These are phyloP conservation scores for crab-eating macaque (Macaca fascicularis) DNA, from an alignment of 2,113 vertebrate genomes.

Conservation along the genomic window T2T-MFA8v1.1 NC_088380.1:134095501-134096000, in stretches of 20 bases:
- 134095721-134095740: not conserved
- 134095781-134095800: not conserved
- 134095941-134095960: not conserved
- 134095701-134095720: not conserved
- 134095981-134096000: not conserved
- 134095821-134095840: not conserved
- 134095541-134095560: not conserved
- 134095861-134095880: not conserved
- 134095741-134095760: not conserved
- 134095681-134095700: not conserved
- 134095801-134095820: not conserved
- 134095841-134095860: not conserved
- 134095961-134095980: not conserved
- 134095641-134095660: not conserved
- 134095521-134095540: not conserved
- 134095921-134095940: not conserved
- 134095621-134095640: not conserved
- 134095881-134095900: constrained; percentile 1
- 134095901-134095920: not conserved
- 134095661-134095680: not conserved
- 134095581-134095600: not conserved
- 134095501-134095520: not conserved
- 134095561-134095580: not conserved
- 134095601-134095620: not conserved
- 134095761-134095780: not conserved